Conservation (phyloP, 2,888 invertebrate genomes). For the Pseudococcus viburni region DNA sequence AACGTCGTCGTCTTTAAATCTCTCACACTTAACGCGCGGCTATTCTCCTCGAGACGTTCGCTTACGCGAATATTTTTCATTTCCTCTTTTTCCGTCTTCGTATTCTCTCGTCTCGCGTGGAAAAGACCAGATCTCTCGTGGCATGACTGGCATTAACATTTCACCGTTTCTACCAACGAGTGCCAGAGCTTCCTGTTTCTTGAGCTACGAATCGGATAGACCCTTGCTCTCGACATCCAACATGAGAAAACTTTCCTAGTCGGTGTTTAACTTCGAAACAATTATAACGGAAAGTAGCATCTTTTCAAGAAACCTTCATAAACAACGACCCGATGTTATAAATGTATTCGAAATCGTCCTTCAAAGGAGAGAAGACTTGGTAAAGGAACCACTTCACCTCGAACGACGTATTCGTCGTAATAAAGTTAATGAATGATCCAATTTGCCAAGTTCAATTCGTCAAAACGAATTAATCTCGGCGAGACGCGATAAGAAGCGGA, state of each 20-base stretch:
- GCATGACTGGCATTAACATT: conserved; percentile 28
- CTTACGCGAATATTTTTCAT: conserved; percentile 40
- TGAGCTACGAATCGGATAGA: neutral
- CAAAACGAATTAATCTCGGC: conserved; percentile 34
- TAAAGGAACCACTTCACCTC: too few species aligned
- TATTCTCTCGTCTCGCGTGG: neutral
- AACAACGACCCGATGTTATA: neutral
- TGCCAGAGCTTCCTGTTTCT: neutral
- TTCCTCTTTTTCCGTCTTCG: neutral
- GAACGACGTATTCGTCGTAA: neutral
- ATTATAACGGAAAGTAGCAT: neutral
- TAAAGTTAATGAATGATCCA: conserved; percentile 17
- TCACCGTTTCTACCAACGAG: neutral
- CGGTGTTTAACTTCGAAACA: neutral
- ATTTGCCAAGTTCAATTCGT: conserved; percentile 28
- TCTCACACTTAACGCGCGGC: conserved; percentile 33
- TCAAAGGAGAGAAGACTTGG: too few species aligned
- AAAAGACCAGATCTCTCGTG: conserved; percentile 1
- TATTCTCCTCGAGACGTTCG: conserved; percentile 26
- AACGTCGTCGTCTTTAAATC: conserved; percentile 36
- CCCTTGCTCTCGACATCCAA: neutral
- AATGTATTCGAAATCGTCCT: too few species aligned
- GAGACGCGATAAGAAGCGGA: conserved; percentile 24
- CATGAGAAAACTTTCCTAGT: neutral
- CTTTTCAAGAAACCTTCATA: neutral